Evolutionary conservation across 2,797 vertebrate genomes (phyloP).

Genomic region (Schizopygopsis pylzovi): DNA sequence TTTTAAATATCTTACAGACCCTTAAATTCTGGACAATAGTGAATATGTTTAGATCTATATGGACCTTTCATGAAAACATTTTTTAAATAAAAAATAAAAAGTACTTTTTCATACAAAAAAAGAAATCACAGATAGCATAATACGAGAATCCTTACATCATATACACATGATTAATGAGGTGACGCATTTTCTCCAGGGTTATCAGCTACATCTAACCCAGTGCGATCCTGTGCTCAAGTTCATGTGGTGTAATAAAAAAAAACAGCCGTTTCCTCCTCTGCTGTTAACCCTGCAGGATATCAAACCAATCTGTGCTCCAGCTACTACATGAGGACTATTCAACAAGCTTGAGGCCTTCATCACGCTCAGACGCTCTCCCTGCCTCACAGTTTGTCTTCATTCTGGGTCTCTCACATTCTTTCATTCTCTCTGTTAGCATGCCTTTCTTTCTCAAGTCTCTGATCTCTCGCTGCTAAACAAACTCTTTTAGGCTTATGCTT

Average conservation of each 20-base stretch:
- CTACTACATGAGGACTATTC: slow-evolving; percentile 28
- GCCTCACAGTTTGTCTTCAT: slow-evolving; percentile 30
- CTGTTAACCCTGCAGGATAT: slow-evolving; percentile 22
- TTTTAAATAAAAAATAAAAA: neutral
- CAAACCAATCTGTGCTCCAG: slow-evolving; percentile 20
- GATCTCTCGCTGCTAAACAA: slow-evolving; percentile 58
- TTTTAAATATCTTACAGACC: neutral
- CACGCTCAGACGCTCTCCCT: neutral
- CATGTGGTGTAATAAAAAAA: neutral
- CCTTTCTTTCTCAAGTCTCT: slow-evolving; percentile 26
- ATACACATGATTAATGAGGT: neutral
- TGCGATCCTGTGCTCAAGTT: neutral
- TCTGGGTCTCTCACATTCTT: slow-evolving; percentile 7
- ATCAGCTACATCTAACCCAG: neutral
- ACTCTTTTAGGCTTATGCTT: slow-evolving; percentile 66
- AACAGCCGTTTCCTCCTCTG: neutral
- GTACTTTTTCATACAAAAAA: neutral
- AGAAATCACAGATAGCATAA: neutral
- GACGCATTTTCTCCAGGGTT: neutral
- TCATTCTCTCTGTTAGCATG: slow-evolving; percentile 7
- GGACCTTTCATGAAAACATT: neutral
- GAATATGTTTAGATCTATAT: neutral
- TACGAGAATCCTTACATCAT: neutral
- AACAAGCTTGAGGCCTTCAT: slow-evolving; percentile 23
- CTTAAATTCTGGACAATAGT: neutral